Conservation (phyloP, 1,140 invertebrate genomes). For the Drosophila hydei region DNA sequence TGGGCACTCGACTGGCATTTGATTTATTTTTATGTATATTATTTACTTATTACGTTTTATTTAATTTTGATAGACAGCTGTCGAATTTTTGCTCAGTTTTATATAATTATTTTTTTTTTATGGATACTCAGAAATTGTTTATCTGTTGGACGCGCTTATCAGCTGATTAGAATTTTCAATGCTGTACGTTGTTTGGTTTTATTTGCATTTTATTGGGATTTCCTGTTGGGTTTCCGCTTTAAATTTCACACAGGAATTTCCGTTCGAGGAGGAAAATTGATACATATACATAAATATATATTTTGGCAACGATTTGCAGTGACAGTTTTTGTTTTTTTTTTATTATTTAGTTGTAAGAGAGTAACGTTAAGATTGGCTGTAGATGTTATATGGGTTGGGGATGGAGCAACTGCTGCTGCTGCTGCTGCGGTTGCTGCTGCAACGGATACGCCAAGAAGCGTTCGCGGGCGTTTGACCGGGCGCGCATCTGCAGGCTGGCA, state of each 20-base stretch:
- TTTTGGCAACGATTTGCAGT: slow-evolving; percentile 9
- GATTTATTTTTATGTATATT: slow-evolving; percentile 3
- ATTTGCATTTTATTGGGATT: slow-evolving; percentile 9
- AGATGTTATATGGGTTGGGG: background rate
- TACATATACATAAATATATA: background rate
- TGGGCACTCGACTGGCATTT: background rate
- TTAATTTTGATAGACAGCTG: slow-evolving; percentile 17
- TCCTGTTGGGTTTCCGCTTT: slow-evolving; percentile 6
- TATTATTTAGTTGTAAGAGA: slow-evolving; percentile 18
- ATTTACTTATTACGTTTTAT: background rate
- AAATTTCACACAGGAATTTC: background rate
- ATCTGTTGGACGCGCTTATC: slow-evolving; percentile 47
- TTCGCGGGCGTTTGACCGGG: slow-evolving; percentile 40
- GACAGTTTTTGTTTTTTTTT: background rate
- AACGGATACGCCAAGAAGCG: slow-evolving; percentile 33
- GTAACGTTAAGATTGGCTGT: slow-evolving; percentile 4
- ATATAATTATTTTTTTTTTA: slow-evolving; percentile 28
- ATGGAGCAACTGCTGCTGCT: slow-evolving; percentile 8
- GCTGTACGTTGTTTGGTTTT: background rate
- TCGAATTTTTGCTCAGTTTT: slow-evolving; percentile 20
- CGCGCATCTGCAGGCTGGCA: slow-evolving; percentile 46
- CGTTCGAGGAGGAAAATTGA: slow-evolving; percentile 8
- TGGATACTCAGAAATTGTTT: slow-evolving; percentile 13
- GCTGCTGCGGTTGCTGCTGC: slow-evolving; percentile 17
- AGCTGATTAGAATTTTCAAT: slow-evolving; percentile 49